Base-by-base conservation (phyloP, 2,797 vertebrate species). In the Taenioides sp. region DNA sequence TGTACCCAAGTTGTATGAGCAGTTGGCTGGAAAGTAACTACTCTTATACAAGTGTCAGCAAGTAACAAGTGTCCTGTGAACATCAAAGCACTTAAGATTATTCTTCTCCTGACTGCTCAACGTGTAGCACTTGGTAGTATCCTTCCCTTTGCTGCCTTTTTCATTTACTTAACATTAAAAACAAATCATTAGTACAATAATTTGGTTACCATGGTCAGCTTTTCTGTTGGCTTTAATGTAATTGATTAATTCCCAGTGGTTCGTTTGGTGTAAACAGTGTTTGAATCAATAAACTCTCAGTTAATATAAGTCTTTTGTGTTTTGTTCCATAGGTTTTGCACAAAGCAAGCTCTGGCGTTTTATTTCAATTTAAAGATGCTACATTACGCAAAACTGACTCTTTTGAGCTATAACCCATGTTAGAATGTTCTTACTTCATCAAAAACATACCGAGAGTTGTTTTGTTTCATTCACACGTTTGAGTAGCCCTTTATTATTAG, bases 1-100 rank as follows among this genome's bases (percentile, higher is more conserved):
- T 0, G 98, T 99, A 52, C 97, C 98, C 23, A 97, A 96, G 80
- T 94, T 99, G 25, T 97, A 98, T 0, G 92, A 98, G 82, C 97
- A 98, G 92, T 94, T 99, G 12, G 89, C 95, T 0, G 97, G 96
- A 71, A 97, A 97, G 86, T 98, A 94, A 89, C 69, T 18, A 0
- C 17, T 66, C 10, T 25, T 10, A 37, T 37, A 10, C 34, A 37
- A 34, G 1, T 34, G 5, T 14, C 23, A 27, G 7, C 31, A 34
- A 34, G 5, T 34, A 14, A 18, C 23, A 27, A 28, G 2, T 27
- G 0, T 18, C 22, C 25, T 9, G 18, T n/a, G n/a, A 50, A 52
- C 23, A 27, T 65, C 3, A 66, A 12, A 31, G 47, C 25, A 34
- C 47, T 28, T 52, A 17, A 17, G 64, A 50, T 66, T 0, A 63